Percentiles rank a stretch among this genome's conserved stretches.
phyloP scores from a whole-genome alignment of 2,113 vertebrate species.

The Callospermophilus lateralis region DNA sequence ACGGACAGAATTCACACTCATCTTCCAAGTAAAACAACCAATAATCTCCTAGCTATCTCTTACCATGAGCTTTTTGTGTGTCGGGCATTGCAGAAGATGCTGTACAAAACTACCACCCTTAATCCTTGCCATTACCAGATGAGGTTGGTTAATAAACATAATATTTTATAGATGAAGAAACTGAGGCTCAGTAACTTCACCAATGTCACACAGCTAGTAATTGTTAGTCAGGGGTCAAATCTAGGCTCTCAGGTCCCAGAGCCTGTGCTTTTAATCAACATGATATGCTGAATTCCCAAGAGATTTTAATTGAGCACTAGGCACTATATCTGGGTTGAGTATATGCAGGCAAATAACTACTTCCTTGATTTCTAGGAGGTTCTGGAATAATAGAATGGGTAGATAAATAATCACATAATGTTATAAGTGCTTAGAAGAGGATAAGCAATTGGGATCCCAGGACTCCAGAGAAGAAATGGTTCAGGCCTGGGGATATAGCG shows the following conservation, averaged over 20 bases:
- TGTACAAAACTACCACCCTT: constrained; percentile 11
- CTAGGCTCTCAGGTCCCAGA: not conserved
- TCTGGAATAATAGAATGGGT: not conserved
- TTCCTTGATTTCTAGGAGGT: not conserved
- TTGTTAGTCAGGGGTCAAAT: not conserved
- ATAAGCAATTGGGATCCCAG: not conserved
- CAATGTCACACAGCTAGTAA: constrained; percentile 24
- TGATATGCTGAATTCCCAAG: not conserved
- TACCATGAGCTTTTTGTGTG: not conserved
- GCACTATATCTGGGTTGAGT: not conserved
- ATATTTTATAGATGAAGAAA: constrained; percentile 28
- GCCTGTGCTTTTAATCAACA: constrained; percentile 31
- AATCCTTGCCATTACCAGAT: not conserved
- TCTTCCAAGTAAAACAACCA: not conserved
- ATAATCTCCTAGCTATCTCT: not conserved
- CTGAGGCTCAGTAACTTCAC: not conserved
- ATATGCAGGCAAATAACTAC: not conserved
- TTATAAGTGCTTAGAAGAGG: constrained; percentile 10
- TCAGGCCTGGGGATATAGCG: too few relatives aligned
- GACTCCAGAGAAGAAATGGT: not conserved
- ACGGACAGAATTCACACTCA: not conserved
- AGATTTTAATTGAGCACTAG: constrained; percentile 39
- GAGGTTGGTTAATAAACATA: not conserved
- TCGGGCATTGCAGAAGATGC: not conserved
- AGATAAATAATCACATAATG: not conserved